Base-by-base conservation (phyloP, 1,140 invertebrate species). In the Pemphigus obesinymphae region DNA sequence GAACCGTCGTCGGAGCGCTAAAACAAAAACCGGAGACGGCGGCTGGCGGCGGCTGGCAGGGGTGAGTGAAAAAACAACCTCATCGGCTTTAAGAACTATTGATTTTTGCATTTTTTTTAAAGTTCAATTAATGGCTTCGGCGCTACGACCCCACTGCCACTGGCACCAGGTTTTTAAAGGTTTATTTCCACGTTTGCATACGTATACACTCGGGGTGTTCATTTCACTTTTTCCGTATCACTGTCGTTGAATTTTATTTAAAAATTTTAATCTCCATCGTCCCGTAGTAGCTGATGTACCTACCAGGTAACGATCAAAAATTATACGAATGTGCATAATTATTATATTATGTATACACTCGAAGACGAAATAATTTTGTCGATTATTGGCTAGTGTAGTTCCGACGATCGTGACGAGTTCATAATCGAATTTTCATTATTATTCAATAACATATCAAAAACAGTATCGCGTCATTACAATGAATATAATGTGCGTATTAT, bases 1-100 rank as follows among this genome's bases (percentile, higher is more conserved):
- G 55, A 63, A 58, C 76, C 34, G 76, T 61, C 34, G 75, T 61
- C 17, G 75, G 75, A 45, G 76, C 55, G 55, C 37, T 80, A 80
- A 80, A 80, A 80, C 76, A 80, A 80, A 80, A 80, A 80, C 37
- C 34, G 11, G 26, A 45, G 72, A 17, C 23, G 76, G 34, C 17
- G 55, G 55, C 53, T n/a, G 66, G 40, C 3, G 20, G 75, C n/a
- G 31, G n/a, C n/a, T 4, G 48, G 31, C 48, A 40, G 55, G 50
- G n/a, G 53, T 8, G 37, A 34, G 73, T 8, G 55, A 26, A 80
- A 80, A 80, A 80, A 80, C 76, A 80, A 80, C 76, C 76, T 80
- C 76, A 80, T 80, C 76, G 76, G 55, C 76, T 80, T 80, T 80
- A 80, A 80, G 76, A 80, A 80, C 76, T 80, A 80, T 80, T 80